These are phyloP conservation scores for Atopsyche davidsoni DNA, from an alignment of 1,140 invertebrate species.

Conservation along the genomic window DNA sequence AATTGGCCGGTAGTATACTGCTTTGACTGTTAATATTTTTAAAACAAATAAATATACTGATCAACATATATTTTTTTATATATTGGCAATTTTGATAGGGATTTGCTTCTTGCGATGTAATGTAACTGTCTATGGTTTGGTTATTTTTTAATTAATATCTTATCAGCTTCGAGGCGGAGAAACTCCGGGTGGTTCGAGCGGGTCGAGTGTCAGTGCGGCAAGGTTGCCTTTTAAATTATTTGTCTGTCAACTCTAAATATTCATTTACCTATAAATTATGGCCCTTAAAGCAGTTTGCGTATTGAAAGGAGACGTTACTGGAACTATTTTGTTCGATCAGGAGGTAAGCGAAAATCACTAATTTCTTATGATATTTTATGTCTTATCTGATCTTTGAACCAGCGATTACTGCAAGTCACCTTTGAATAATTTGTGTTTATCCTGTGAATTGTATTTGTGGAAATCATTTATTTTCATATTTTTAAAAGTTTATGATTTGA, in stretches of 20 bases:
- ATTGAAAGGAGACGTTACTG: constrained; percentile 75
- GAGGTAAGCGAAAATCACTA: constrained; percentile 51
- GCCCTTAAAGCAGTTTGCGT: constrained; percentile 77
- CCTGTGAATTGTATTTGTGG: neutral
- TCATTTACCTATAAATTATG: constrained; percentile 34
- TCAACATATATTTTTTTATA: no score
- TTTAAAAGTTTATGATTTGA: no score
- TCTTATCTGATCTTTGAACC: constrained; percentile 11
- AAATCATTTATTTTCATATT: neutral
- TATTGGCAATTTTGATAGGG: no score
- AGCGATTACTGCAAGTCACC: neutral
- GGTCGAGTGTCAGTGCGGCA: neutral
- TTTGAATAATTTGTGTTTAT: neutral
- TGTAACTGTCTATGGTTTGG: neutral
- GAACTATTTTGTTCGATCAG: constrained; percentile 74
- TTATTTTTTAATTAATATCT: constrained; percentile 8
- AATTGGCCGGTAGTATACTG: no score
- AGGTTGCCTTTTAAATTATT: neutral
- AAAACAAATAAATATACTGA: no score
- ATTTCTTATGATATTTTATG: constrained; percentile 8
- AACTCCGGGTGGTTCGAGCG: neutral
- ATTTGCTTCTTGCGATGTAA: no score
- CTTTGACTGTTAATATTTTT: no score
- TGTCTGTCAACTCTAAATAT: neutral
- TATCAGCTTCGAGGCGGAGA: constrained; percentile 5